phyloP scores from a whole-genome alignment of 2,888 invertebrate species.

The Monopis laevigella region DNA sequence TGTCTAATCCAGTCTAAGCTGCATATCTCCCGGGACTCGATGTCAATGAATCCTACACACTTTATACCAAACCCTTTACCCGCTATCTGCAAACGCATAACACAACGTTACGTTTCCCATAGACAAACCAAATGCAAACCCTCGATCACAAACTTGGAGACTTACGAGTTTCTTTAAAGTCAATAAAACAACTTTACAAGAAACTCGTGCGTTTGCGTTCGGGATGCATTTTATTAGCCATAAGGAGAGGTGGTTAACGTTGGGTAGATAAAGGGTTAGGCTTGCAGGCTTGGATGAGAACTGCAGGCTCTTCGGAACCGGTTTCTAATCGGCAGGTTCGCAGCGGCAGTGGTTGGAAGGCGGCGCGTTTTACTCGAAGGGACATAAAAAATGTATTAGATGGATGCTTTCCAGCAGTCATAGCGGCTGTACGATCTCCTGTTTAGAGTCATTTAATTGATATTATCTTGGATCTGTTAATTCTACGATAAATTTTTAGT shows the following conservation, averaged over 20 bases:
- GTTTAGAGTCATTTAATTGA: no score
- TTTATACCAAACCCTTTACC: slow-evolving; percentile 33
- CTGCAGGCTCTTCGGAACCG: slow-evolving; percentile 30
- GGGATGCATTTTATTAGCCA: slow-evolving; percentile 13
- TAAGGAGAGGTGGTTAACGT: slow-evolving; percentile 24
- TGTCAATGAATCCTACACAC: slow-evolving; percentile 53
- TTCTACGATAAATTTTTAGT: no score
- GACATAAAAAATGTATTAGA: no score
- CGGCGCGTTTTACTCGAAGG: no score
- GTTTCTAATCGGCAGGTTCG: slow-evolving; percentile 56
- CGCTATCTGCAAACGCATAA: background rate
- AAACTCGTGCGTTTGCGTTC: slow-evolving; percentile 28
- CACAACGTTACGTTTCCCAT: background rate
- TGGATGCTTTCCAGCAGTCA: no score
- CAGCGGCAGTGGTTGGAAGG: no score
- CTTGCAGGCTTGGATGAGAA: slow-evolving; percentile 35
- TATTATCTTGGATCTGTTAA: no score
- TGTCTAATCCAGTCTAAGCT: slow-evolving; percentile 40
- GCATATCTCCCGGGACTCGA: slow-evolving; percentile 40
- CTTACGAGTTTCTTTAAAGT: slow-evolving; percentile 23
- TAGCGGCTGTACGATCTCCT: no score
- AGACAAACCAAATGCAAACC: slow-evolving; percentile 23
- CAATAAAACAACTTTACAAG: slow-evolving; percentile 15
- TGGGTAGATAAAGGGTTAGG: slow-evolving; percentile 29
- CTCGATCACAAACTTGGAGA: slow-evolving; percentile 22